Conservation (phyloP, 1,140 invertebrate species). For the Plodia interpunctella region DNA sequence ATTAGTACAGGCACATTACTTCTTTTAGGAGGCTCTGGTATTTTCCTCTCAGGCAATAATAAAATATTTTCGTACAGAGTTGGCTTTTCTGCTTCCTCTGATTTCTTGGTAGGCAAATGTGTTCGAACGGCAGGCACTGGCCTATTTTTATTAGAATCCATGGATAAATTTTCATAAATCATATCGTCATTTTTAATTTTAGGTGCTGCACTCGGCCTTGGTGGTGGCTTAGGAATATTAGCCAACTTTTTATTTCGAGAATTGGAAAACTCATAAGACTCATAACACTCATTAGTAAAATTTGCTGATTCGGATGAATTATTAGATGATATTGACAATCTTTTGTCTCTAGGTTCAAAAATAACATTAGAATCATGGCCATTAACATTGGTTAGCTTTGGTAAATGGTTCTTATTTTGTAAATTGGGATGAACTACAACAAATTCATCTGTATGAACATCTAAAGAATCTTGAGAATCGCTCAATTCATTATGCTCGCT, state of each 20-base stretch:
- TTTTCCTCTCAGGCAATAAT: conserved; percentile 34
- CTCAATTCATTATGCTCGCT: conserved; percentile 65
- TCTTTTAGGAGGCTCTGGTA: conserved; percentile 48
- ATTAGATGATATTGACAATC: conserved; percentile 38
- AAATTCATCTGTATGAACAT: conserved; percentile 34
- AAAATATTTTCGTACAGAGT: conserved; percentile 57
- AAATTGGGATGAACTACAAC: conserved; percentile 31
- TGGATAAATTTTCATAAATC: conserved; percentile 61
- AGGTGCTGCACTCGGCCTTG: conserved; percentile 33
- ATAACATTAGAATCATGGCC: conserved; percentile 46
- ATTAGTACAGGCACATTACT: conserved; percentile 20
- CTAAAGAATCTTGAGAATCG: conserved; percentile 50
- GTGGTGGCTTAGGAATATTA: conserved; percentile 46
- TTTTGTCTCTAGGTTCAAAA: conserved; percentile 51
- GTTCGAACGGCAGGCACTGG: conserved; percentile 59
- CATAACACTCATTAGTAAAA: conserved; percentile 66
- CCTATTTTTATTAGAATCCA: conserved; percentile 32
- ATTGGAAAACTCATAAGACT: conserved; percentile 55
- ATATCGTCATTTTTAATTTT: conserved; percentile 30
- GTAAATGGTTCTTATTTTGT: conserved; percentile 23
- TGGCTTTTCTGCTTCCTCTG: conserved; percentile 32
- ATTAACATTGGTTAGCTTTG: conserved; percentile 39
- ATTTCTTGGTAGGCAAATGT: conserved; percentile 43
- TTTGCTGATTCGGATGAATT: conserved; percentile 45
- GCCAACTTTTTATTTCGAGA: conserved; percentile 19